A percentile compares a stretch with the other conserved stretches of the same genome.
Evolutionary conservation across 2,113 vertebrate species (phyloP).

Genomic region (Cephalopholis sonnerati): DNA sequence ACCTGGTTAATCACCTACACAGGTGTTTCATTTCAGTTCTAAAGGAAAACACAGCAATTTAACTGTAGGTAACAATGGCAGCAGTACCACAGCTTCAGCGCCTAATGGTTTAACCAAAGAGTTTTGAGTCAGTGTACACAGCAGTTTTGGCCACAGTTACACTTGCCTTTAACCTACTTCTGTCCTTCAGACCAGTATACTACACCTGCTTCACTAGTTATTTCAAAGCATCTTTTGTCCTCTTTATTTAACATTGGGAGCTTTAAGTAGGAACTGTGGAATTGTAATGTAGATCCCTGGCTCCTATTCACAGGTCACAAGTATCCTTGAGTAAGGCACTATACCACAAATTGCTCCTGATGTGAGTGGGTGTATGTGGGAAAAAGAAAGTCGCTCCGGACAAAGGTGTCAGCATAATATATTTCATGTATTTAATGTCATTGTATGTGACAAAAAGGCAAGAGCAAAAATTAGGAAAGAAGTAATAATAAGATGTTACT

Average conservation of each 20-base stretch:
- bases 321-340: neutral
- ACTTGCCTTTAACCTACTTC: neutral
- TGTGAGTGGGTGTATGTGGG: no score
- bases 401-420: no score
- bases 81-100: neutral
- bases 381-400: no score
- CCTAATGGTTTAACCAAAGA: conserved; percentile 6
- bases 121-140: conserved; percentile 26
- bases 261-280: no score
- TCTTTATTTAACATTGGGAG: neutral
- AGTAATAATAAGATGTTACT: no score
- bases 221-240: neutral
- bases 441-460: no score
- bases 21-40: neutral
- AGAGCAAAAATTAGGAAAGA: no score
- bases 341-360: no score
- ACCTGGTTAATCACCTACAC: no score
- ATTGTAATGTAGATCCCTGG: neutral
- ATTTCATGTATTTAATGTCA: no score
- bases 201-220: conserved; percentile 14
- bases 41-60: conserved; percentile 7
- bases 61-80: neutral
- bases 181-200: neutral
- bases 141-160: neutral
- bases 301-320: neutral